Evolutionary conservation across 2,797 vertebrate species (phyloP).

Genomic region (Melanitta fusca): DNA sequence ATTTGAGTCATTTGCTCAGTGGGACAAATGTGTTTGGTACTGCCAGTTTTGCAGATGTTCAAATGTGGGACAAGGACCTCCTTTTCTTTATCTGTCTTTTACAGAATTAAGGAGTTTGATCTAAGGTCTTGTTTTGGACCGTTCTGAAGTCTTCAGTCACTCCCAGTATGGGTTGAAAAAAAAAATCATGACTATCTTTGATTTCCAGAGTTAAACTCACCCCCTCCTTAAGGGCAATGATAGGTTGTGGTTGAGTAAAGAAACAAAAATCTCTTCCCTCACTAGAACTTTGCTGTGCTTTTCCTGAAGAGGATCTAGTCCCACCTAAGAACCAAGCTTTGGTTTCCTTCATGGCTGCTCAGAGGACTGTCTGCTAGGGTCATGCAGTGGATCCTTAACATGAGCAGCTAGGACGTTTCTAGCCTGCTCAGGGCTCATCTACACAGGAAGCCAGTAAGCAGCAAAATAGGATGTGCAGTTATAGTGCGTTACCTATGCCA

Average conservation of each 20-base stretch:
- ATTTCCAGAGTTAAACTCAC: neutral
- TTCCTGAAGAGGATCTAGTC: slow-evolving; percentile 21
- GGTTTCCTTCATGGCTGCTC: neutral
- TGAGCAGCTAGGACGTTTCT: neutral
- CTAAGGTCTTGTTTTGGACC: neutral
- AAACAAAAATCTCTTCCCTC: neutral
- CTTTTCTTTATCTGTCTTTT: neutral
- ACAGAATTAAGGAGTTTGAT: neutral
- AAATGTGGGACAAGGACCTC: neutral
- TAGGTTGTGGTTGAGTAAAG: neutral
- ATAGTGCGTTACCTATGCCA: neutral
- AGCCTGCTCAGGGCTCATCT: neutral
- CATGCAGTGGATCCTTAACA: neutral
- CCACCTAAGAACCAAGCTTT: neutral
- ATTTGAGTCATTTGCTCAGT: neutral
- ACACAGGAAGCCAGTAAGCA: slow-evolving; percentile 38
- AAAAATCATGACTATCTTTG: neutral
- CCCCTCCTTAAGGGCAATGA: neutral
- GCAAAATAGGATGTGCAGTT: neutral
- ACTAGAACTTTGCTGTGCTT: neutral
- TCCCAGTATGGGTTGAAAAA: neutral
- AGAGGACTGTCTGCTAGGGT: neutral
- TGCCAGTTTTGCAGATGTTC: neutral
- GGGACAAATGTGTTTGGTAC: neutral
- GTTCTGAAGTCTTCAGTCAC: neutral